These are phyloP conservation scores for Lasioglossum marginatum DNA, from an alignment of 2,888 invertebrate species.

Conservation along the genomic window DNA sequence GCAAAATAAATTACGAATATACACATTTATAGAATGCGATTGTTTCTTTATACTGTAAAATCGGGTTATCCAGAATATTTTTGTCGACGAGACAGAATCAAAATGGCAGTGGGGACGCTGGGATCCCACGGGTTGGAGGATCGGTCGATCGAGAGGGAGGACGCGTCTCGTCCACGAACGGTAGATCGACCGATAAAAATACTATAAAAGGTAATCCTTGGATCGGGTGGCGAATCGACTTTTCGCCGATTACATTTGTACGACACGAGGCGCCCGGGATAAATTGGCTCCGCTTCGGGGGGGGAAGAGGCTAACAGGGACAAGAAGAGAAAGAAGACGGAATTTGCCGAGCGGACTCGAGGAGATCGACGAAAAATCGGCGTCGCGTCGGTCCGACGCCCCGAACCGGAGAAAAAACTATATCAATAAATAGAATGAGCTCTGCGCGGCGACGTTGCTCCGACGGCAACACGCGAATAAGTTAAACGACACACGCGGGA, in stretches of 20 bases:
- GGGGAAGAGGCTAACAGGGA: neutral
- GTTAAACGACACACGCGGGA: constrained; percentile 24
- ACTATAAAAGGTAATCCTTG: constrained; percentile 2
- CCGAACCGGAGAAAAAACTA: constrained; percentile 20
- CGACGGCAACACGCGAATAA: constrained; percentile 38
- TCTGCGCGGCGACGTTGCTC: neutral
- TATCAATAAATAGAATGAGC: constrained; percentile 40
- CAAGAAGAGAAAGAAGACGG: constrained; percentile 14
- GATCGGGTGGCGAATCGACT: neutral
- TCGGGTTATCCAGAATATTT: neutral
- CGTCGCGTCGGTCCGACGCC: constrained; percentile 8
- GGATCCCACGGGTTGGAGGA: neutral
- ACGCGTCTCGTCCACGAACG: neutral
- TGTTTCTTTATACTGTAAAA: neutral
- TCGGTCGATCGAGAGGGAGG: constrained; percentile 6
- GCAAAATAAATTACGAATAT: neutral
- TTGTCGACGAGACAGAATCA: neutral
- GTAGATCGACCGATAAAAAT: constrained; percentile 14
- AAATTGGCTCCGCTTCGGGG: neutral
- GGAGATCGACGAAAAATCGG: constrained; percentile 20
- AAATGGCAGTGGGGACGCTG: neutral
- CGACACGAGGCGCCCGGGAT: neutral
- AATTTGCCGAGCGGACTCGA: constrained; percentile 6
- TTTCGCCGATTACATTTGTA: constrained; percentile 16
- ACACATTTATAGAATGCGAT: no score